Evolutionary conservation across 2,888 invertebrate species (phyloP), one percentile per base, ranked within the genome.

Genomic region (Dryobota labecula): DNA sequence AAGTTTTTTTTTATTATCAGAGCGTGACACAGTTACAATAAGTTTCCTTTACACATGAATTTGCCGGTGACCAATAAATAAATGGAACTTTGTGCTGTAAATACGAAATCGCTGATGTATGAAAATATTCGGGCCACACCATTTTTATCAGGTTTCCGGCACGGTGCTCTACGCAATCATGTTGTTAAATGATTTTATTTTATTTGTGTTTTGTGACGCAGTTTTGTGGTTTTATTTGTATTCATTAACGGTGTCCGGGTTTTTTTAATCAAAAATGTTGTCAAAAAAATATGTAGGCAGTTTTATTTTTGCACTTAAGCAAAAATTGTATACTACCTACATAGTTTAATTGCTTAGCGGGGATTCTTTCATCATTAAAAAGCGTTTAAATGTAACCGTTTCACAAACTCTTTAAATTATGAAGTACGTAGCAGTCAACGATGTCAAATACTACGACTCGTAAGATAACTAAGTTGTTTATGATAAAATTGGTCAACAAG

Each of bases 1-100:
- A 79, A 70, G 62, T 70, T 82, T 72, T 66, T 70, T 76, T 63
- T 81, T 72, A 67, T 82, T 73, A 82, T 74, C 80, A 77, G 76
- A 76, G 80, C 80, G 57, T 82, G 71, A 80, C 68, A 41, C 57
- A 45, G 68, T 51, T 58, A 70, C 82, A 64, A 71, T 73, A 79
- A 82, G 71, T 74, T 83, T 33, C 41, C 58, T 67, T 75, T 78
- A 58, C 58, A 68, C 60, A 58, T 62, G 38, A 75, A 74, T 74
- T 67, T 64, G 18, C 64, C 36, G 56, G n/a, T 82, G 83, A 73
- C 65, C 73, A 73, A 68, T 68, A 76, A 73, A 47, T 47, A 24
- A 41, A 57, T 66, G 41, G 68, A 77, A 78, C 49, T 78, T 68
- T 57, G 3, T 67, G 54, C 45, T 57, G 66, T 57, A 71, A 68